These are phyloP conservation scores for Sterna hirundo DNA, from an alignment of 2,113 vertebrate species.

Conservation along the genomic window DNA sequence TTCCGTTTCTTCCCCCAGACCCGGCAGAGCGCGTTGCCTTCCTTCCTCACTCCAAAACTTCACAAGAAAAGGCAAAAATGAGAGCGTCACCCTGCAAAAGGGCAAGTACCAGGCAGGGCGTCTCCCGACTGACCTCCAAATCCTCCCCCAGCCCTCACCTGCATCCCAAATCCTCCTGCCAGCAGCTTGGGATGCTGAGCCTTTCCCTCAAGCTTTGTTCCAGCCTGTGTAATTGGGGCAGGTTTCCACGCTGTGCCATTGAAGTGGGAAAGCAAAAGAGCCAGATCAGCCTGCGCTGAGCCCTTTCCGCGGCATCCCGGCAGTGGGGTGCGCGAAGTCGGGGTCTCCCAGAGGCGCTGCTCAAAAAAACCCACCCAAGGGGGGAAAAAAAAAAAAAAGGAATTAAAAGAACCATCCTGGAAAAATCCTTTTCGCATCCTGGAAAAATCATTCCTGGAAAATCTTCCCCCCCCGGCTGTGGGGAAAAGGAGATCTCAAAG, in stretches of 20 bases:
- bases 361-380: neutral
- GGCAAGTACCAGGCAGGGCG: neutral
- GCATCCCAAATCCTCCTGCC: neutral
- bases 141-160: neutral
- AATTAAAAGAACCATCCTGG: too few relatives aligned
- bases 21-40: neutral
- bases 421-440: neutral
- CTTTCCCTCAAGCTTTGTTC: neutral
- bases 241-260: neutral
- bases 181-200: neutral
- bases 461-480: too few relatives aligned
- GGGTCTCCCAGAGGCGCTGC: neutral
- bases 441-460: neutral
- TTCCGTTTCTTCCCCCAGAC: neutral
- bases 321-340: fast-evolving
- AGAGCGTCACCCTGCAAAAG: neutral
- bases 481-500: neutral
- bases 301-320: neutral
- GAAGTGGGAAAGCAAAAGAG: neutral
- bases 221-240: slow-evolving; percentile 14
- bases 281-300: neutral
- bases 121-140: neutral
- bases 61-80: neutral
- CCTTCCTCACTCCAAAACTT: neutral
- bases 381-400: neutral